These are phyloP conservation scores for Euleptes europaea DNA, from an alignment of 2,113 vertebrate species.

Conservation along the genomic window DNA sequence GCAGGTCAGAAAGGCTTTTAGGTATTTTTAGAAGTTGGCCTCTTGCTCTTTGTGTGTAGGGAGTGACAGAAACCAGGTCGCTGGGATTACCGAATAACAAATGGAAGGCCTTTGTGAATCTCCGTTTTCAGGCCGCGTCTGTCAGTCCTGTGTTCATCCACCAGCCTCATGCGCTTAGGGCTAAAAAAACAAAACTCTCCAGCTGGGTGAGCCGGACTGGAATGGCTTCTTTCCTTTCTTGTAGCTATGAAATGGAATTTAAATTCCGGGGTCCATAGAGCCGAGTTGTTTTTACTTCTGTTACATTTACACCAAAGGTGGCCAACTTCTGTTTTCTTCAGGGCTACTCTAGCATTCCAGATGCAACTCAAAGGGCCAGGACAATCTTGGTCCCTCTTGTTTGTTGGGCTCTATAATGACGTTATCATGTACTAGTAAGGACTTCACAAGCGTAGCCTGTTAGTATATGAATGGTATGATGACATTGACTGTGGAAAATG, in stretches of 20 bases:
- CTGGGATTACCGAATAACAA: background rate
- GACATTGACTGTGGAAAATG: background rate
- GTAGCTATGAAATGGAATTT: background rate
- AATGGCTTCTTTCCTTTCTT: accelerated
- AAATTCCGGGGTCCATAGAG: background rate
- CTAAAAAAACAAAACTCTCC: background rate
- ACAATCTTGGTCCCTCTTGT: background rate
- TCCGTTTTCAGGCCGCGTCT: background rate
- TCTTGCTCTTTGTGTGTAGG: background rate
- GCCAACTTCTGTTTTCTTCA: background rate
- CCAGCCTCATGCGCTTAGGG: background rate
- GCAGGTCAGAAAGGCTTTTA: background rate
- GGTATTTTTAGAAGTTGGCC: background rate
- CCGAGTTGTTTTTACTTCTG: background rate
- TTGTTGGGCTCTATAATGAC: background rate
- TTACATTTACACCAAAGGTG: background rate
- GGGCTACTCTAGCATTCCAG: background rate
- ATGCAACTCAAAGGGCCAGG: background rate
- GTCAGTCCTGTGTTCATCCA: background rate
- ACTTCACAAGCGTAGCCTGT: background rate
- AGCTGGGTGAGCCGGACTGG: background rate
- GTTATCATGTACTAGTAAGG: background rate
- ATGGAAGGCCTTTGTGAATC: background rate
- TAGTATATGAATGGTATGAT: background rate
- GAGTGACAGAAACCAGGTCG: background rate